Evolutionary conservation across 2,797 vertebrate genomes (phyloP), one percentile per base, ranked within the genome.

Genomic region (Periparus ater): DNA sequence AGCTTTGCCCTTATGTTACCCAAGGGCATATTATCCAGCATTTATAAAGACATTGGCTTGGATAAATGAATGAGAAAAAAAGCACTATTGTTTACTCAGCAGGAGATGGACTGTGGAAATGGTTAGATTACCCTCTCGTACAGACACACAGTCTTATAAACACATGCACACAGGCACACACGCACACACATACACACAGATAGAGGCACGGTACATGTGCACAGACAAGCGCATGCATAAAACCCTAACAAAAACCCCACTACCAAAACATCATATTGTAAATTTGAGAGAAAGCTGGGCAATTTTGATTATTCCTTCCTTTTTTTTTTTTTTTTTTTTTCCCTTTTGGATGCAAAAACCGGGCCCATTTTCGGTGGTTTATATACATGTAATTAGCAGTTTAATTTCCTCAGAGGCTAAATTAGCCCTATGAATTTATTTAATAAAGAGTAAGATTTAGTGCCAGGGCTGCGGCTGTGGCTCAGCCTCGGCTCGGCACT

Each of bases 381-480:
- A 97, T 94, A 94, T 91, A 96, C 95, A 97, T 96, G 93, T 97
- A 98, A 98, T 98, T 98, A 98, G 96, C 96, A 97, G 96, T 97
- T 98, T 98, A 97, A 98, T 98, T 98, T 98, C 97, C 97, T 98
- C 97, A 92, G 97, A 97, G 97, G 96, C 95, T 96, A 97, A 97
- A 97, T 97, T 97, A 98, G 97, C 95, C 92, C 92, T 84, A 95
- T 97, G 97, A 97, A 97, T 97, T 98, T 97, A 96, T 97, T 96
- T 97, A 97, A 97, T 97, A 97, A 96, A 80, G 95, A 93, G 91
- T 51, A 89, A 88, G 86, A 90, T 94, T 92, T 94, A 91, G 82
- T 89, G 86, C 75, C 96, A 63, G 91, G 84, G 93, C 89, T 57
- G 76, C 65, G 67, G 57, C 25, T 55, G 53, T 9, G 16, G 72